Evolutionary conservation across 2,888 invertebrate species (phyloP).

Genomic region (Seira sanloemensis): DNA sequence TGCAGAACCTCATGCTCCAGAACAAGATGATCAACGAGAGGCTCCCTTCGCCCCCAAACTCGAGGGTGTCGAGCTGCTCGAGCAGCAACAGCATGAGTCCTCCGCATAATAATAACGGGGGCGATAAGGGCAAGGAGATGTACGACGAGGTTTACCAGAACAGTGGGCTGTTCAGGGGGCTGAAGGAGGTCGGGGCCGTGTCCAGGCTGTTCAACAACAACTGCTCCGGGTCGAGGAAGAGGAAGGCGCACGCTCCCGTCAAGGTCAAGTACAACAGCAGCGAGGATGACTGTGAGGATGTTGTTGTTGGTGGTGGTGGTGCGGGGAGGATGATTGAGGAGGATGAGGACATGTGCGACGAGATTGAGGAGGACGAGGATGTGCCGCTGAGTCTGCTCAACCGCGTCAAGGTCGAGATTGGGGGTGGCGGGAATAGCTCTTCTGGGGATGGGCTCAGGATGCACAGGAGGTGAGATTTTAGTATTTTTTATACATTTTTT

Average conservation of each 20-base stretch:
- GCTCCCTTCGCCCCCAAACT: slow-evolving; percentile 40
- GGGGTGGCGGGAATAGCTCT: too few relatives aligned
- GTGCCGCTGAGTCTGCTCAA: neutral
- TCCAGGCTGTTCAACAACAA: neutral
- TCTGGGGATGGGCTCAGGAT: too few relatives aligned
- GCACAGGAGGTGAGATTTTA: too few relatives aligned
- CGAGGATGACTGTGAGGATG: slow-evolving; percentile 29
- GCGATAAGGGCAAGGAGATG: slow-evolving; percentile 4
- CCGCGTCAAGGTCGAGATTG: neutral
- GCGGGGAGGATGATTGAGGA: neutral
- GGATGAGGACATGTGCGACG: neutral
- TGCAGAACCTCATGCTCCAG: neutral
- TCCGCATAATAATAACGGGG: neutral
- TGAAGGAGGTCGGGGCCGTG: neutral
- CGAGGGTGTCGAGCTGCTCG: slow-evolving; percentile 37
- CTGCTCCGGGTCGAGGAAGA: slow-evolving; percentile 41
- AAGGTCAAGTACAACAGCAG: slow-evolving; percentile 47
- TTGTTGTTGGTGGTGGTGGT: neutral
- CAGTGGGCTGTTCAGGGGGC: neutral
- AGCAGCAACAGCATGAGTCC: slow-evolving; percentile 37
- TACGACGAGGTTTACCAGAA: slow-evolving; percentile 10
- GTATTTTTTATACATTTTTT: too few relatives aligned
- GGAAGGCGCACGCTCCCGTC: slow-evolving; percentile 39
- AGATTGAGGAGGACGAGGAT: neutral
- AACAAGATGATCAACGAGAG: neutral